Conservation (phyloP, 2,888 invertebrate species). For the Hirtodrosophila cameraria region DNA sequence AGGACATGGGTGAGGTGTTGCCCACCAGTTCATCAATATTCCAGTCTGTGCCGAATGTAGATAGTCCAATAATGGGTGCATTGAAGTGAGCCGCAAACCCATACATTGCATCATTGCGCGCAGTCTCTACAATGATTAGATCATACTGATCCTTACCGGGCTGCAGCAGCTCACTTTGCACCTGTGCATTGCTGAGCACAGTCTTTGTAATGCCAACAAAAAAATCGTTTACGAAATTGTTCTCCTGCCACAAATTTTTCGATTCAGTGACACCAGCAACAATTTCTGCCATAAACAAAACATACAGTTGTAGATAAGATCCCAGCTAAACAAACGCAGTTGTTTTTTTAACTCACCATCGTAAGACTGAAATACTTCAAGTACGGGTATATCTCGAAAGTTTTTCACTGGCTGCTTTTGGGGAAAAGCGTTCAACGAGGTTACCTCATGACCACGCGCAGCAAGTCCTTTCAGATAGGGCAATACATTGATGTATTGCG, state of each 20-base stretch:
- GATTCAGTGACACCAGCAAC: conserved; percentile 12
- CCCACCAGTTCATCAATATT: conserved; percentile 75
- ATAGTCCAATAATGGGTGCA: conserved; percentile 78
- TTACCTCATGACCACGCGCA: conserved; percentile 82
- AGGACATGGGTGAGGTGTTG: conserved; percentile 79
- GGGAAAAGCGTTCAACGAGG: conserved; percentile 80
- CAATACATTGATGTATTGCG: conserved; percentile 79
- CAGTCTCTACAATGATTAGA: conserved; percentile 78
- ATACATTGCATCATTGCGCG: conserved; percentile 80
- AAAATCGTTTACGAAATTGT: conserved; percentile 41
- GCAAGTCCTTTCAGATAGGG: conserved; percentile 79
- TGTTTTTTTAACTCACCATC: conserved; percentile 52
- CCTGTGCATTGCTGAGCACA: conserved; percentile 47
- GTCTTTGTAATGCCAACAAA: conserved; percentile 28
- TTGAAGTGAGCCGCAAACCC: conserved; percentile 79
- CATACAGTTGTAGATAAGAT: neutral
- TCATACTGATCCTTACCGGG: conserved; percentile 79
- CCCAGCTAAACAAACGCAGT: fast-evolving
- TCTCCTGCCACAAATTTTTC: conserved; percentile 50
- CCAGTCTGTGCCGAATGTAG: conserved; percentile 75
- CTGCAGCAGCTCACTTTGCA: conserved; percentile 63
- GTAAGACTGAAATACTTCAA: conserved; percentile 53
- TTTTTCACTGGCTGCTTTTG: conserved; percentile 73
- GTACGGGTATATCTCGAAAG: conserved; percentile 70
- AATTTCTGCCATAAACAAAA: conserved; percentile 34